These are phyloP conservation scores for Megalonaias nervosa DNA, from an alignment of 1,140 invertebrate species.

Conservation along the genomic window DNA sequence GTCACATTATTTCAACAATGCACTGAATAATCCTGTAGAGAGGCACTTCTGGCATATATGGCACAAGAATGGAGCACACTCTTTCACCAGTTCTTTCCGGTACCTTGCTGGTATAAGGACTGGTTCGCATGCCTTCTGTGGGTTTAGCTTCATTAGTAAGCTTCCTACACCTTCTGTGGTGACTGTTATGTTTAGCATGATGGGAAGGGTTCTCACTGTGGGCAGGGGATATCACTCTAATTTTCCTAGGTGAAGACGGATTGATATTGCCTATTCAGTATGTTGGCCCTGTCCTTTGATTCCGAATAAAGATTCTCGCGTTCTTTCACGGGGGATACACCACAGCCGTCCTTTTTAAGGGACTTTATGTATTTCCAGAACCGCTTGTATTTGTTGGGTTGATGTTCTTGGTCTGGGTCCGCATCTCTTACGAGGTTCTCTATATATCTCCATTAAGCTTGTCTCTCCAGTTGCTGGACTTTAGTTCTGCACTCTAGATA, in stretches of 20 bases:
- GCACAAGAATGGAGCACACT: background rate
- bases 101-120: slow-evolving; percentile 14
- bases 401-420: background rate
- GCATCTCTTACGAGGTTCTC: slow-evolving; percentile 1
- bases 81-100: slow-evolving; percentile 8
- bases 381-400: background rate
- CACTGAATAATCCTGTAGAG: background rate
- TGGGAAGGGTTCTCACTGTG: slow-evolving; percentile 11
- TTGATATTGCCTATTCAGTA: background rate
- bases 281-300: slow-evolving; percentile 9
- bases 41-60: background rate
- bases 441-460: slow-evolving; percentile 1
- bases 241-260: slow-evolving; percentile 15
- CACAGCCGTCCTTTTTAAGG: slow-evolving; percentile 6
- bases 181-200: slow-evolving; percentile 15
- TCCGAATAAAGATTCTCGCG: slow-evolving; percentile 4
- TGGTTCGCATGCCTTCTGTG: slow-evolving; percentile 25
- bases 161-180: slow-evolving; percentile 6
- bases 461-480: background rate
- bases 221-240: background rate
- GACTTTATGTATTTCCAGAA: slow-evolving; percentile 26
- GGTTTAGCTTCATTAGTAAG: slow-evolving; percentile 20
- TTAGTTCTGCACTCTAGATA: background rate
- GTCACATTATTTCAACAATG: slow-evolving; percentile 11
- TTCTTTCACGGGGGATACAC: slow-evolving; percentile 11